Evolutionary conservation across 1,140 invertebrate genomes (phyloP), one percentile per base, ranked within the genome.

Genomic region (Piezodorus guildinii): DNA sequence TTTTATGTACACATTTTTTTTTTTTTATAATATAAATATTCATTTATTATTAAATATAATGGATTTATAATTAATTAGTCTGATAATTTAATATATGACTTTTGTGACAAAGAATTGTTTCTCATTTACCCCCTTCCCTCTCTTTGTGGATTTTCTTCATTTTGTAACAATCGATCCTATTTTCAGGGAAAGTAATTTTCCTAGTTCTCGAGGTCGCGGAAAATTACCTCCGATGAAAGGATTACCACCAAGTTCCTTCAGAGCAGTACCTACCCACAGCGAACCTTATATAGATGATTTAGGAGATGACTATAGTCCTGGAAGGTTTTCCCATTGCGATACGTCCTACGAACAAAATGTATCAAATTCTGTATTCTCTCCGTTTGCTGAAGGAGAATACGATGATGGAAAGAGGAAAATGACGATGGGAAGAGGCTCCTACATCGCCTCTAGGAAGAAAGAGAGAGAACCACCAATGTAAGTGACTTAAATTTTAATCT

Each of bases 191-290:
- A 8, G 12, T 3, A 49, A 21, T 49, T 4, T 49, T 49, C n/a
- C 46, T 10, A 49, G n/a, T 5, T 19, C 46, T 6, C n/a, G 46
- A n/a, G 54, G 54, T 16, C 17, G 54, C 6, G 54, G 54, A 27
- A 16, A 27, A 23, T 27, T 58, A 21, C 54, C 54, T 23, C 54
- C 54, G 1, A 58, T 58, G 54, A 58, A 25, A 58, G 54, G 54
- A 27, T n/a, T 23, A 27, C 54, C 54, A 21, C 54, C 54, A 12
- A 58, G 23, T 12, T 15, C 4, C 8, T n/a, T 58, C 8, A 58
- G 15, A 15, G 17, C 46, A 8, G 17, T 17, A 21, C 16, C 46
- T 21, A 6, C n/a, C 1, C 6, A 49, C 2, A 14, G 17, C 8
- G 46, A 49, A 49, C 21, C 21, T 49, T 49, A 49, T n/a, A 21